Percentiles rank a stretch among this genome's conserved stretches.
Evolutionary conservation across 1,140 invertebrate species (phyloP).

Genomic region (Drosophila novamexicana): DNA sequence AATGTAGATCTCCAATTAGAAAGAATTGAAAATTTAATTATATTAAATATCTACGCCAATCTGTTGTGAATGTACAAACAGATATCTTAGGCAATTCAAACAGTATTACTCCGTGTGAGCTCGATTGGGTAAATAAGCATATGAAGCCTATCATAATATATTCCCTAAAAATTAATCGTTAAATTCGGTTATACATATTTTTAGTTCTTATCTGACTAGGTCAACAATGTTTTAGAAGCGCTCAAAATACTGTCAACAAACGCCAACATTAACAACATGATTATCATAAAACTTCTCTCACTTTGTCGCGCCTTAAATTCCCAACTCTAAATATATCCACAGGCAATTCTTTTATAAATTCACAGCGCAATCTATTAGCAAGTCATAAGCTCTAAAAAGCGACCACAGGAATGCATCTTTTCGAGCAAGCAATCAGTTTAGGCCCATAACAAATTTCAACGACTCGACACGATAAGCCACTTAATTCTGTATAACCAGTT

Average conservation of each 20-base stretch:
- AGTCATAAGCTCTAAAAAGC: constrained; percentile 20
- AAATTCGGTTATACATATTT: background rate
- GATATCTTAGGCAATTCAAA: background rate
- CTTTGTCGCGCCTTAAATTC: background rate
- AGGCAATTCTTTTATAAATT: constrained; percentile 34
- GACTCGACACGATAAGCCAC: constrained; percentile 72
- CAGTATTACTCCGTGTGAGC: background rate
- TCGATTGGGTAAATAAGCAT: background rate
- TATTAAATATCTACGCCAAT: too few relatives aligned
- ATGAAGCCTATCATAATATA: background rate
- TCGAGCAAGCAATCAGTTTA: constrained; percentile 39
- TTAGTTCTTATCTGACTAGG: constrained; percentile 49
- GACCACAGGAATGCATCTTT: constrained; percentile 24
- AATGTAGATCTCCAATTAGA: too few relatives aligned
- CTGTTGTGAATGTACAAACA: too few relatives aligned
- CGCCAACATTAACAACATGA: constrained; percentile 31
- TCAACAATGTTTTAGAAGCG: constrained; percentile 34
- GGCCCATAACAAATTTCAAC: constrained; percentile 59
- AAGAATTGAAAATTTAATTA: too few relatives aligned
- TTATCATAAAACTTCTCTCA: constrained; percentile 48
- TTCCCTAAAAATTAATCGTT: background rate
- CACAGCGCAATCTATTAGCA: constrained; percentile 31
- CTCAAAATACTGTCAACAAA: constrained; percentile 15
- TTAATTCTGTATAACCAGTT: constrained; percentile 65
- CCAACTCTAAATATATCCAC: constrained; percentile 23